Conservation (phyloP, 1,140 invertebrate species). For the Drosophila pectinifera region DNA sequence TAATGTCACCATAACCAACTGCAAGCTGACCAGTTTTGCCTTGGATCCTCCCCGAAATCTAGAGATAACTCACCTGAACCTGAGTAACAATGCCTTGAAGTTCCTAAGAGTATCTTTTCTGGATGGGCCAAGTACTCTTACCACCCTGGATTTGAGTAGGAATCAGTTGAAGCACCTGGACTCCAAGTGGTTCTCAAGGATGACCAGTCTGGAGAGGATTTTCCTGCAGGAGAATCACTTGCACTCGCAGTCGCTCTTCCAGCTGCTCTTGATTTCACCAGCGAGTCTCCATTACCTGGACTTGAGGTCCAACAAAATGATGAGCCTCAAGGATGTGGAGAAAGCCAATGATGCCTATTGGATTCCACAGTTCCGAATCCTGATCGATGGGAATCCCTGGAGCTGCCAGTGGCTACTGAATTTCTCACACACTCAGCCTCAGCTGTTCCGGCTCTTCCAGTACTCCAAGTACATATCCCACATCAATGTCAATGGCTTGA, state of each 20-base stretch:
- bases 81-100: conserved; percentile 62
- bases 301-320: conserved; percentile 56
- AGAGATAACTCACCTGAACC: conserved; percentile 40
- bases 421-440: conserved; percentile 68
- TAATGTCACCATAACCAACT: conserved; percentile 53
- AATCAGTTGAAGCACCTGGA: conserved; percentile 58
- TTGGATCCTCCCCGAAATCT: conserved; percentile 11
- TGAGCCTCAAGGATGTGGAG: conserved; percentile 25
- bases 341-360: conserved; percentile 1
- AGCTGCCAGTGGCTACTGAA: conserved; percentile 76
- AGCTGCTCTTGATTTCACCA: conserved; percentile 41
- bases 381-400: conserved; percentile 77
- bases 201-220: conserved; percentile 43
- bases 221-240: conserved; percentile 56
- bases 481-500: conserved; percentile 81
- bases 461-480: conserved; percentile 80
- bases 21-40: conserved; percentile 41
- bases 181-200: conserved; percentile 51
- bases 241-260: conserved; percentile 32
- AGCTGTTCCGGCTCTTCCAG: conserved; percentile 71
- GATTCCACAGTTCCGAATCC: conserved; percentile 48
- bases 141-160: conserved; percentile 59
- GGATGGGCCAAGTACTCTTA: conserved; percentile 13
- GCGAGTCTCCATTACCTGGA: conserved; percentile 33
- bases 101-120: conserved; percentile 20